phyloP scores from a whole-genome alignment of 2,888 invertebrate genomes.

The Labia minor region DNA sequence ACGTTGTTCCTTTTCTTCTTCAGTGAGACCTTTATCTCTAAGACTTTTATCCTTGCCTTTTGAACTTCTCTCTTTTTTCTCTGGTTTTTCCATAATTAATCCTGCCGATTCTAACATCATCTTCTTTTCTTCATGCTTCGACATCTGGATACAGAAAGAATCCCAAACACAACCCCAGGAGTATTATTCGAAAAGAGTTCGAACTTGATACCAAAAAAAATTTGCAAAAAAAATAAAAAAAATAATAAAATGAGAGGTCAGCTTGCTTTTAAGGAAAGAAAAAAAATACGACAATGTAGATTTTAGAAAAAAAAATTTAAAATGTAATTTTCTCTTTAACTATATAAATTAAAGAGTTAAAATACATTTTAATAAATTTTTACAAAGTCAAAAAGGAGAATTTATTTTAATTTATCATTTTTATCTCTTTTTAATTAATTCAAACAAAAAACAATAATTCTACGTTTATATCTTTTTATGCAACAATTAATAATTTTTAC shows the following conservation, averaged over 20 bases:
- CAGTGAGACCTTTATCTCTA: constrained; percentile 37
- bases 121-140: constrained; percentile 39
- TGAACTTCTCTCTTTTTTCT: constrained; percentile 42
- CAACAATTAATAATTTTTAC: not conserved
- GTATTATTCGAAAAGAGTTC: constrained; percentile 18
- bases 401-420: not conserved
- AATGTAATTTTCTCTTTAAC: too few species aligned
- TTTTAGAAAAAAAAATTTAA: not conserved
- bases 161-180: constrained; percentile 17
- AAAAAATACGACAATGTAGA: not conserved
- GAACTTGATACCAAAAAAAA: not conserved
- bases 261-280: not conserved
- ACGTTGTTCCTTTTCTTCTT: constrained; percentile 67
- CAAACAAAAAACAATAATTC: too few species aligned
- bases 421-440: too few species aligned
- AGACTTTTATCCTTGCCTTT: constrained; percentile 43
- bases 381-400: not conserved
- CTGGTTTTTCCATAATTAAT: constrained; percentile 35
- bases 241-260: constrained; percentile 16
- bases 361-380: constrained; percentile 8
- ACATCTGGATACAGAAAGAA: constrained; percentile 32
- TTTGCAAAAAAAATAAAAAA: not conserved
- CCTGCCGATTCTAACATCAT: constrained; percentile 20
- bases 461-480: too few species aligned
- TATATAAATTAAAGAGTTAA: not conserved